Evolutionary conservation across 2,888 invertebrate species (phyloP).

Genomic region (Embidobia sp.): DNA sequence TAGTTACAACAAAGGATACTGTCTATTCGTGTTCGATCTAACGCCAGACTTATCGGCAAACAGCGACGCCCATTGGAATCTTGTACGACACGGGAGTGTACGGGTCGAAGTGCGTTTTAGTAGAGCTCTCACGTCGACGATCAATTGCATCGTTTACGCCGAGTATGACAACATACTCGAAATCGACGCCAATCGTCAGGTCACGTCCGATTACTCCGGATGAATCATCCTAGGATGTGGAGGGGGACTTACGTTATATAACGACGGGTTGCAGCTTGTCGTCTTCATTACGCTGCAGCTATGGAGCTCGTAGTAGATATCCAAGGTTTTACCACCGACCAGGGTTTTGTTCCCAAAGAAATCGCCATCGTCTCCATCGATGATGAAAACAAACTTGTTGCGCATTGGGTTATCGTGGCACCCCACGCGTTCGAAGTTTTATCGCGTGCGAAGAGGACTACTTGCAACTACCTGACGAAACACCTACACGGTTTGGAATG

Average conservation of each 20-base stretch:
- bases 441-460: not conserved
- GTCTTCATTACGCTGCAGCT: no score
- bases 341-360: not conserved
- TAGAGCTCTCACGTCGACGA: constrained; percentile 52
- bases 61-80: constrained; percentile 55
- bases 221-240: no score
- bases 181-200: no score
- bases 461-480: not conserved
- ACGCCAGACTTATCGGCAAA: constrained; percentile 69
- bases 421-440: not conserved
- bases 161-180: constrained; percentile 73
- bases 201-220: no score
- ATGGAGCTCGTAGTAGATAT: constrained; percentile 23
- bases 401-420: constrained; percentile 5
- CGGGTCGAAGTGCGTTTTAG: constrained; percentile 67
- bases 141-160: constrained; percentile 65
- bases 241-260: no score
- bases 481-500: not conserved
- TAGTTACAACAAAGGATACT: constrained; percentile 61
- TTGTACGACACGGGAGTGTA: constrained; percentile 63
- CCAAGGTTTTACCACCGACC: not conserved
- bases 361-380: not conserved
- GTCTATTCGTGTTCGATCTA: constrained; percentile 69
- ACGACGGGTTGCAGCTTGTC: no score
- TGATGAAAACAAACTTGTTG: not conserved